Base-by-base conservation (phyloP, 2,888 invertebrate species). In the Lottia gigantea region DNA sequence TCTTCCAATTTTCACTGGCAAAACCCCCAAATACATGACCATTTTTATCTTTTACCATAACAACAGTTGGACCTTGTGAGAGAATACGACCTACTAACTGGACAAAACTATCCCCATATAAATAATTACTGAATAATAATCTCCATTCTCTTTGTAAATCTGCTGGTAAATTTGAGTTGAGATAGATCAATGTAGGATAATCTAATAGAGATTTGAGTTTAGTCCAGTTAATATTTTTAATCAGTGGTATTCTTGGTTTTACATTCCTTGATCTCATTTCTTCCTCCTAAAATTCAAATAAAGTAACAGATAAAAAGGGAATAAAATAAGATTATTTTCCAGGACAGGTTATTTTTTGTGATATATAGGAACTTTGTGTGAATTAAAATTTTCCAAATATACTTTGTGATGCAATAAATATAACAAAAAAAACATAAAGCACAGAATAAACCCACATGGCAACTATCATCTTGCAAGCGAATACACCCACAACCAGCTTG, bases 21-120 rank as follows among this genome's bases (percentile, higher is more conserved):
- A 93, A 97, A 15, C 95, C 96, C 1, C 97, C 97, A 90, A 97
- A 97, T 47, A 95, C 92, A 85, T 94, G 92, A 12, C 94, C 94
- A 76, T 92, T 91, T 74, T 92, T 92, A 85, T 96, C 95, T 74
- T 85, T 84, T 2, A 97, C 90, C 55, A 97, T 92, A 6, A 97
- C 88, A 0, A 97, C 89, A 0, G 94, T 95, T 0, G 90, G 89
- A 4, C 90, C 90, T 68, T 86, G 78, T 19, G 83, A 76, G 15
- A 78, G 19, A 31, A 87, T 81, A 47, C 76, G 76, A 47, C 81
- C 77, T 6, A 84, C 69, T 64, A 89, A 71, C 0, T 95, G 93
- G 0, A 86, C 77, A 76, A 89, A 97, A 69, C 95, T 95, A 89
- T 96, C 95, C 0, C 97, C 97, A 85, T 96, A 95, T 69, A 80